Evolutionary conservation across 2,113 vertebrate species (phyloP), one percentile per base, ranked within the genome.

Genomic region (Hylia prasina): DNA sequence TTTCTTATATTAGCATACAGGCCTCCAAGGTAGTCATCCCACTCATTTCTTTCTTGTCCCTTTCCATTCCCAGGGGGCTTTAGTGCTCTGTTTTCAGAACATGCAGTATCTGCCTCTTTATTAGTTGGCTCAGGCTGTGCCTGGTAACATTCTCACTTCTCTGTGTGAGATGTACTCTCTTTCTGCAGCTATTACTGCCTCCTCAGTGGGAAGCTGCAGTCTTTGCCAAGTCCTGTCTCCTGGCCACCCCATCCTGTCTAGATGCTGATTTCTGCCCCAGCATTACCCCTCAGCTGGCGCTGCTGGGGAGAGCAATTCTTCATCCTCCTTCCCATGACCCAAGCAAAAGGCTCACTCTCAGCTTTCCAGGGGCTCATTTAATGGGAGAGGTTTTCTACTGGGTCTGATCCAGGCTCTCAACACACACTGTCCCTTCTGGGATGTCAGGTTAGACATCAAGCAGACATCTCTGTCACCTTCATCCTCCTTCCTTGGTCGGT

Each of bases 301-400:
- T 30, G 9, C 31, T 18, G 21, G 19, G 18, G 8, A 58, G 10
- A 37, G 15, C 9, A 54, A 64, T 16, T 27, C n/a, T 53, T 39
- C 39, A 1, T 0, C 17, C 44, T 66, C 25, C 51, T 66, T 18
- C n/a, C n/a, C 0, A 0, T 45, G 12, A 70, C 11, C 28, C 1
- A 2, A 51, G 42, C 5, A 3, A 57, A 45, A 18, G 14, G 16
- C 10, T 78, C 28, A 3, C 28, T 82, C 18, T 21, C 24, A 73
- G 17, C 45, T 77, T 76, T 42, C 31, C 37, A 31, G 22, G 15
- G 57, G 13, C 28, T 83, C 0, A 0, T 73, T 73, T 50, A 65
- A 40, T 16, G 20, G 31, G 15, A 57, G 13, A 44, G 2, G 15
- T 56, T 94, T 86, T 89, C 48, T 37, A n/a, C 16, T 0, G 5